These are phyloP conservation scores for Euphydryas editha DNA, from an alignment of 2,888 invertebrate genomes.

Conservation along the genomic window DNA sequence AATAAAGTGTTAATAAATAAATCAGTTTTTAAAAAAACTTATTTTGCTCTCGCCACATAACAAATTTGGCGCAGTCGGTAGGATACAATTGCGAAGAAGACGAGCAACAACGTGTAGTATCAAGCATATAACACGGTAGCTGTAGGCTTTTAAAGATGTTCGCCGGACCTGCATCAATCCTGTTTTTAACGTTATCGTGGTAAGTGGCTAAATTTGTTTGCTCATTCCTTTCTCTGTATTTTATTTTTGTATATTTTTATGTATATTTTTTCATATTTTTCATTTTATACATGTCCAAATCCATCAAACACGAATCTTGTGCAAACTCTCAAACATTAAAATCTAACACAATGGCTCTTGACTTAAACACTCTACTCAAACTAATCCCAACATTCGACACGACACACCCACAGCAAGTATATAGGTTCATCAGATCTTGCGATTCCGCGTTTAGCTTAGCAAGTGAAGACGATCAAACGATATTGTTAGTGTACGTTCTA, in stretches of 20 bases:
- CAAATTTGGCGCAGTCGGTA: no score
- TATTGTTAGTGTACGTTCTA: slow-evolving; percentile 28
- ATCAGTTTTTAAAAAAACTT: no score
- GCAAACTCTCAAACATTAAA: not conserved
- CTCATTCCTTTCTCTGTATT: slow-evolving; percentile 10
- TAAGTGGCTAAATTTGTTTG: slow-evolving; percentile 27
- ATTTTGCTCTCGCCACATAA: not conserved
- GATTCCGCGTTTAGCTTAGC: slow-evolving; percentile 36
- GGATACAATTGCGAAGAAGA: no score
- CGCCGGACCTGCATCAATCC: slow-evolving; percentile 18
- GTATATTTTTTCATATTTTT: slow-evolving; percentile 4
- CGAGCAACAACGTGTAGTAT: no score
- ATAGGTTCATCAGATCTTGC: slow-evolving; percentile 35
- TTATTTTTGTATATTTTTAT: not conserved
- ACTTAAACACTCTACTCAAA: slow-evolving; percentile 19
- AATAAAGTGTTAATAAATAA: no score
- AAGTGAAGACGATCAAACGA: no score
- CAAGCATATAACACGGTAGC: slow-evolving; percentile 8
- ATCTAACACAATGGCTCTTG: not conserved
- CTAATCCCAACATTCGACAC: slow-evolving; percentile 34
- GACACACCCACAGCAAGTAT: slow-evolving; percentile 27
- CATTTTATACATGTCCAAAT: not conserved
- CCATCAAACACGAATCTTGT: not conserved
- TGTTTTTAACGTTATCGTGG: slow-evolving; percentile 20
- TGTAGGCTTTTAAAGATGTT: slow-evolving; percentile 20